Base-by-base conservation (phyloP, 1,140 invertebrate species). In the Linepithema humile region DNA sequence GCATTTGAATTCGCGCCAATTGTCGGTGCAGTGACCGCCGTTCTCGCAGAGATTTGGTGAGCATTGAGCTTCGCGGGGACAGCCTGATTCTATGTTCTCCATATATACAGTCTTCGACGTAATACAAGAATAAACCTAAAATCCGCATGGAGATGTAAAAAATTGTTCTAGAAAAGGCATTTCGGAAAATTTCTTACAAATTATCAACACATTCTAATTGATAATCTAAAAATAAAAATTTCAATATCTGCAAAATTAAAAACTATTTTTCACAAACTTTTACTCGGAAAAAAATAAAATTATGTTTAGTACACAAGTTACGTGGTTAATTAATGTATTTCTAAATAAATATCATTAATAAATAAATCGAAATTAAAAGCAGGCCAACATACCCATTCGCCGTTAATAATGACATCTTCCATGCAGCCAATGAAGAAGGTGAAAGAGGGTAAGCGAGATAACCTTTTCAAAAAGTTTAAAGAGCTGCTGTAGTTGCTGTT, bases 391-490 rank as follows among this genome's bases (percentile, higher is more conserved):
- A 97, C 96, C 96, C 97, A 97, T 92, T 97, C 96, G 4, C 96
- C 96, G 92, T 99, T 98, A 35, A 99, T 96, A 32, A 96, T 95
- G 9, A 99, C 96, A 92, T 99, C 98, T 93, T 98, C 97, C 92
- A 98, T 97, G 92, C 98, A 99, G 3, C 98, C 98, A 20, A 98
- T 96, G 92, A 98, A 98, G 17, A 82, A 77, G 7, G 59, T 65
- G 85, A 96, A 97, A 35, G 96, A 96, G 0, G 97, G 96, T 4
- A 96, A 96, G 86, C 97, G 96, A 0, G 96, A 96, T 50, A 97
- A 93, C 85, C 96, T 96, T 15, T 95, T 94, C 32, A 97, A 94
- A 83, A 96, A 96, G 29, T 91, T 95, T 59, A 96, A 96, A 29
- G 75, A 77, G 9, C 43, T 77, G 29, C 64, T 77, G 29, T 65